phyloP scores from a whole-genome alignment of 2,888 invertebrate genomes.

The Pyrrhia umbra region DNA sequence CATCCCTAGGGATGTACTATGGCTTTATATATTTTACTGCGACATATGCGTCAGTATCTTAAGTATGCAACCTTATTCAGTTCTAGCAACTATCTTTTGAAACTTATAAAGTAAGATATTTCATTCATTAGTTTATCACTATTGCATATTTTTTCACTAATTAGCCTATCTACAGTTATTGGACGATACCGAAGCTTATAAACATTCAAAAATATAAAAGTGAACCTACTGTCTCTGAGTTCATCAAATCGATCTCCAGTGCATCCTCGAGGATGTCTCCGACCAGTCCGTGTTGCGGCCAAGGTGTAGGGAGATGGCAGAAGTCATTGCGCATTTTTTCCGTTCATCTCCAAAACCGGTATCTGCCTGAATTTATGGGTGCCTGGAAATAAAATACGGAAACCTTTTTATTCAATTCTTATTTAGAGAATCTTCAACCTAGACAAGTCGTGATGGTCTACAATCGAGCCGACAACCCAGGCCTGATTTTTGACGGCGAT shows the following conservation, averaged over 20 bases:
- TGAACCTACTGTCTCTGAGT: conserved; percentile 89
- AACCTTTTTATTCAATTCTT: not conserved
- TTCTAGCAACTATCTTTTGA: no score
- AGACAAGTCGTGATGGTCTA: no score
- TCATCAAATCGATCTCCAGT: conserved; percentile 91
- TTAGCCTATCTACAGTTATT: no score
- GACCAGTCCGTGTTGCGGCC: conserved; percentile 90
- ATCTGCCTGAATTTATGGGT: conserved; percentile 90
- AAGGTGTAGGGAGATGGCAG: conserved; percentile 91
- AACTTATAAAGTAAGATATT: no score
- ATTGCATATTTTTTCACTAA: no score
- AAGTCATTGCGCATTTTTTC: conserved; percentile 91
- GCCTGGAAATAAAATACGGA: conserved; percentile 51
- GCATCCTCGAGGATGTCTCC: conserved; percentile 91
- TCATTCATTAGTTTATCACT: no score
- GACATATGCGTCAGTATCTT: no score
- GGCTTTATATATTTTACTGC: no score
- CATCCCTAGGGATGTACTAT: no score
- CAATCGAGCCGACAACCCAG: no score
- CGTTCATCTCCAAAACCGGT: conserved; percentile 91
- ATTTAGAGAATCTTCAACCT: not conserved
- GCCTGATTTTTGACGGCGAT: no score
- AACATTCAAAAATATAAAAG: conserved; percentile 80
- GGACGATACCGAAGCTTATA: not conserved
- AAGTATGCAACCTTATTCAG: no score